Base-by-base conservation (phyloP, 2,888 invertebrate genomes). In the Prenolepis imparis region DNA sequence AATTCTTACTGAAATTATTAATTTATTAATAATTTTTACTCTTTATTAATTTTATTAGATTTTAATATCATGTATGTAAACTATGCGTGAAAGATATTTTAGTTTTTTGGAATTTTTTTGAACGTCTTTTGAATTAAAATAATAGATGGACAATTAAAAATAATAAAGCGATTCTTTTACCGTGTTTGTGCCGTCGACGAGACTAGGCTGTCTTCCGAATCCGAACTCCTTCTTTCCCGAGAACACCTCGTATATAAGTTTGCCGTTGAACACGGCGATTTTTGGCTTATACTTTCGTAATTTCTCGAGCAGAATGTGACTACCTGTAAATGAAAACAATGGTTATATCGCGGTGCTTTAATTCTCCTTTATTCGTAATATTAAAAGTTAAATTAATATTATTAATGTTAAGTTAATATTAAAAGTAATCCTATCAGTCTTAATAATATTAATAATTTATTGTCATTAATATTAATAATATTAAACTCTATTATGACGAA, bases 231-330 rank as follows among this genome's bases (percentile, higher is more conserved):
- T 99, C 95, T 98, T 98, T 21, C 99, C 99, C 85, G 98, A 98
- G 96, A 99, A 99, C 68, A 99, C 98, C 95, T 99, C 99, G 95
- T 99, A 99, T 92, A 99, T 99, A 91, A 99, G 96, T 96, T 99
- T 99, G n/a, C 99, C 99, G 96, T 99, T 99, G 95, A 99, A 99
- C 67, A 98, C 99, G 77, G 98, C 99, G 91, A 99, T 98, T 96
- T 99, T 99, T 90, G 99, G 99, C 93, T 97, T 97, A 96, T 97
- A 99, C 94, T 97, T 97, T 95, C 97, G 97, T 92, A 99, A 96
- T 95, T 99, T 99, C 93, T 98, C 98, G 91, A 98, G 96, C 90
- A 99, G 95, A 92, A 98, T 96, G 92, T 97, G 97, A 89, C 98
- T 98, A 88, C 97, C 96, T 95, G 92, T 41, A 94, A 82, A 83